Evolutionary conservation across 2,113 vertebrate genomes (phyloP), one percentile per base, ranked within the genome.

Genomic region (Spea bombifrons): DNA sequence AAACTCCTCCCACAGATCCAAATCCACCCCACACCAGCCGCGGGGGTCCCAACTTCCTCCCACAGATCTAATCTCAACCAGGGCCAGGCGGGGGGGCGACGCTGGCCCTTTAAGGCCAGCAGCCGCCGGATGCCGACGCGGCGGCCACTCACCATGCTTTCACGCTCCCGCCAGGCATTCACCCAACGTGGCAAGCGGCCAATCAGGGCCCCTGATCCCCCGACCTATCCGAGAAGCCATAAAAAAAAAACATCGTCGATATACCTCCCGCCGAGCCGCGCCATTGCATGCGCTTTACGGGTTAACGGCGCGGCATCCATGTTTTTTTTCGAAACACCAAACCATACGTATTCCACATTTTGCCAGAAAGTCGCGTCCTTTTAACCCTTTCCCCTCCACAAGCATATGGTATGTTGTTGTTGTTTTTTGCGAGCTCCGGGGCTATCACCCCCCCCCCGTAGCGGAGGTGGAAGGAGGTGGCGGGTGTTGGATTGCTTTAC

Each of bases 401-500:
- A 47, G 74, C 71, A 67, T 67, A 43, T 69, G 63, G 48, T 49
- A 84, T 88, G 82, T 17, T 55, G 30, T 78, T 30, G 30, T 30
- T 30, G 85, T 92, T 88, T 91, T 97, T 97, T 98, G 96, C 94
- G 92, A 96, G 95, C 94, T 96, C 95, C 94, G 94, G 89, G 75
- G 92, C 95, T 94, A 92, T 93, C 88, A 88, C 72, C 84, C 92
- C 30, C 92, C 30, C 94, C 92, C 88, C 89, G 94, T 94, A 95
- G 93, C 94, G 94, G 92, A 91, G 93, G 88, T 90, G 94, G 93
- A 96, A 89, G 94, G 71, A 96, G 94, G 95, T 96, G 95, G 95
- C 93, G 94, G 95, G 95, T 97, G 94, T 96, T 96, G 95, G 92
- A 95, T 94, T 97, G 97, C 96, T 99, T 97, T 96, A 91, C 94